Evolutionary conservation across 2,888 invertebrate species (phyloP).

Genomic region (Yponomeuta malinellus): DNA sequence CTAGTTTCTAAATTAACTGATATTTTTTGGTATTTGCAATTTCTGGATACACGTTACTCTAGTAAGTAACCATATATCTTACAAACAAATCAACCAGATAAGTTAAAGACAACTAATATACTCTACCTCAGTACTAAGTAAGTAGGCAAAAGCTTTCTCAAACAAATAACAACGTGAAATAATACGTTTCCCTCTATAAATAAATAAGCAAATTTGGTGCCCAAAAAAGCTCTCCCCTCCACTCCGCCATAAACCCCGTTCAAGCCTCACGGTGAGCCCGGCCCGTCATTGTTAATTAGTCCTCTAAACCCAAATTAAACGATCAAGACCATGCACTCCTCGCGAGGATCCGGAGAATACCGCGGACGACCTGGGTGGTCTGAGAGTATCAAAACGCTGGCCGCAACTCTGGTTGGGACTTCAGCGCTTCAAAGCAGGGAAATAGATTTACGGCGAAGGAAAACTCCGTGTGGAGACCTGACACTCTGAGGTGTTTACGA

Average conservation of each 20-base stretch:
- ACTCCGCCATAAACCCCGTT: neutral
- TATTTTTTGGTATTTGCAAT: too few relatives aligned
- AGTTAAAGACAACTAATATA: too few relatives aligned
- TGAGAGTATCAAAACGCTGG: conserved; percentile 27
- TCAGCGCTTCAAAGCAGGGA: neutral
- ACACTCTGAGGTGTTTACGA: neutral
- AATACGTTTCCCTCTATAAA: too few relatives aligned
- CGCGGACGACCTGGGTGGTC: conserved; percentile 65
- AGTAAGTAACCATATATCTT: too few relatives aligned
- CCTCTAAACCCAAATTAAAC: conserved; percentile 32
- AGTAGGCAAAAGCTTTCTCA: too few relatives aligned
- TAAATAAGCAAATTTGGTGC: neutral
- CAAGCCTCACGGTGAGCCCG: neutral
- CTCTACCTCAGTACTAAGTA: too few relatives aligned
- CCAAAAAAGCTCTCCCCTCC: neutral
- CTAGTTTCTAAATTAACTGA: too few relatives aligned
- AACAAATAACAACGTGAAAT: too few relatives aligned
- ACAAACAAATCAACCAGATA: too few relatives aligned
- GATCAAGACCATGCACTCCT: conserved; percentile 49
- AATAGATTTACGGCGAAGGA: neutral
- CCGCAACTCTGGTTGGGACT: neutral
- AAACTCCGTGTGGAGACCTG: neutral
- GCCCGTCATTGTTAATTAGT: conserved; percentile 3
- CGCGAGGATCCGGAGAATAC: conserved; percentile 50
- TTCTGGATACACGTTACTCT: too few relatives aligned